Percentiles rank a stretch among this genome's conserved stretches.
phyloP scores from a whole-genome alignment of 2,113 vertebrate species.

The Ifrita kowaldi region DNA sequence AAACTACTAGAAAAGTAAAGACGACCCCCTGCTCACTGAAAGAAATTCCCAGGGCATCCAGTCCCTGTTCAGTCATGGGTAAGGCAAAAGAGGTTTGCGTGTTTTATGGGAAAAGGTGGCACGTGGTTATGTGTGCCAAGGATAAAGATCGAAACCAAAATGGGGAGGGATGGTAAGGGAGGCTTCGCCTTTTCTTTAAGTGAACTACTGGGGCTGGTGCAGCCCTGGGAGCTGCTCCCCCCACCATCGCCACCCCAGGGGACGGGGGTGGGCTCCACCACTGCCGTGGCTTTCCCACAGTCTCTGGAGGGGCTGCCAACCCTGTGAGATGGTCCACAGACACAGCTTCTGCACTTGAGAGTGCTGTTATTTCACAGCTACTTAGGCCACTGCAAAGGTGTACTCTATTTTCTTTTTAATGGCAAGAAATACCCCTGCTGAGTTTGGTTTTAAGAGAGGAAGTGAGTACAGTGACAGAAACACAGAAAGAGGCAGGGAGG shows the following conservation, averaged over 20 bases:
- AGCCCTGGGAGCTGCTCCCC: background rate
- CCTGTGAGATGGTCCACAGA: conserved; percentile 64
- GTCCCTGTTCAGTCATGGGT: conserved; percentile 70
- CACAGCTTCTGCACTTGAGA: conserved; percentile 8
- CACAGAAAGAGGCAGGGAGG: background rate
- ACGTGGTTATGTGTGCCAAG: background rate
- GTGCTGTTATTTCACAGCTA: background rate
- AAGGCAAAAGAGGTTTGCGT: conserved; percentile 51
- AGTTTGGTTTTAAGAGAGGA: background rate
- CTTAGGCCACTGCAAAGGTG: background rate
- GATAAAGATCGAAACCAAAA: background rate
- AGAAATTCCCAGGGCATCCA: conserved; percentile 58
- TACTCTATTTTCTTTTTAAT: background rate
- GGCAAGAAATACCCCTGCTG: conserved; percentile 14
- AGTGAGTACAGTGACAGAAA: background rate
- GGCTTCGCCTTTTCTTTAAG: background rate
- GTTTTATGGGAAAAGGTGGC: conserved; percentile 49
- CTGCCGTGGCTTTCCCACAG: background rate
- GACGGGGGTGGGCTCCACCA: background rate
- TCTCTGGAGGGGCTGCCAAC: background rate
- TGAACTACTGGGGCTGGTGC: background rate
- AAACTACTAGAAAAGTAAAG: conserved; percentile 74
- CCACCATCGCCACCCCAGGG: background rate
- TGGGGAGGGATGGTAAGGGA: background rate
- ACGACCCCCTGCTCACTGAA: conserved; percentile 67